Conservation (phyloP, 2,888 invertebrate species). For the Eledone cirrhosa region DNA sequence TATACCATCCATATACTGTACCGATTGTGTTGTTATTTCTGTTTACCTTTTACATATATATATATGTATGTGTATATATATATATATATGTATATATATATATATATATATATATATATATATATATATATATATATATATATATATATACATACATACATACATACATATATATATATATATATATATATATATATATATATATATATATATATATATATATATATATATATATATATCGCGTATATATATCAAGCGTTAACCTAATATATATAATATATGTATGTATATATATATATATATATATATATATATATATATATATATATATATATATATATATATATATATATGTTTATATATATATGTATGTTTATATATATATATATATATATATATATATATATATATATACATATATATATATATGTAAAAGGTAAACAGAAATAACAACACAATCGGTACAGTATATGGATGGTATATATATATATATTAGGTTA, state of each 20-base stretch:
- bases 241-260: neutral
- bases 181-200: conserved; percentile 6
- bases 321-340: neutral
- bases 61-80: neutral
- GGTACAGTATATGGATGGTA: too few species aligned
- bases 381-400: neutral
- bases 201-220: conserved; percentile 6
- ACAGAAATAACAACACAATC: too few species aligned
- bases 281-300: neutral
- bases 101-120: conserved; percentile 6
- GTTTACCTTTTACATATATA: too few species aligned
- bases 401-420: neutral
- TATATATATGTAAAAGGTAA: too few species aligned
- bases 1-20: too few species aligned
- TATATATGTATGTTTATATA: neutral
- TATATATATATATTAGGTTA: too few species aligned
- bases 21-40: too few species aligned
- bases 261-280: too few species aligned
- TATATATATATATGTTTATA: neutral
- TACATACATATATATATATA: neutral
- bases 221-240: neutral
- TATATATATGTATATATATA: conserved; percentile 2
- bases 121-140: conserved; percentile 1
- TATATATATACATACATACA: neutral
- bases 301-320: neutral